A percentile compares a stretch with the other conserved stretches of the same genome.
Evolutionary conservation across 2,888 invertebrate genomes (phyloP).

Genomic region (Heliothis peltigera): DNA sequence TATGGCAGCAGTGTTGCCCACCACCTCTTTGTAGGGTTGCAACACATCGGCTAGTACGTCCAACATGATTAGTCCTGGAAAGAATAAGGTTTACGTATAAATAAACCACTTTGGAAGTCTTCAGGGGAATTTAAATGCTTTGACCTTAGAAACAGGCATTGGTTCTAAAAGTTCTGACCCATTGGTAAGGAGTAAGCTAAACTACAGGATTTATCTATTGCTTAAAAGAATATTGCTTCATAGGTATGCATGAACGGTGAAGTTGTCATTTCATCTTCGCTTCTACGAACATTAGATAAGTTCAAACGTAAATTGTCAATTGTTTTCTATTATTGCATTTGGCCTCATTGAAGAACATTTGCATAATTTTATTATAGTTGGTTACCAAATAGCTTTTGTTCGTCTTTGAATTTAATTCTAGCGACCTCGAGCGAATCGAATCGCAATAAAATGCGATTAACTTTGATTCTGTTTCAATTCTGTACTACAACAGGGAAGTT

Average conservation of each 20-base stretch:
- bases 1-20: conserved; percentile 92
- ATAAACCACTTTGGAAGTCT: background rate
- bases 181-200: too few species aligned
- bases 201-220: too few species aligned
- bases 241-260: too few species aligned
- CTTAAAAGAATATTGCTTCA: too few species aligned
- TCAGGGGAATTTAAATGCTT: background rate
- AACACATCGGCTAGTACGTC: conserved; percentile 87
- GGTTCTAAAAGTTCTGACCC: too few species aligned
- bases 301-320: background rate
- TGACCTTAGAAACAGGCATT: too few species aligned
- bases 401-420: background rate
- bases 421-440: background rate
- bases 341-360: background rate
- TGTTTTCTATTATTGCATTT: background rate
- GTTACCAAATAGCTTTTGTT: background rate
- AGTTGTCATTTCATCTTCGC: too few species aligned
- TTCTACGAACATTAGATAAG: background rate
- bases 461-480: conserved; percentile 5
- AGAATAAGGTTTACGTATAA: background rate
- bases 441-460: background rate
- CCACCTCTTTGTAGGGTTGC: conserved; percentile 92
- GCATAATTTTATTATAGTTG: background rate
- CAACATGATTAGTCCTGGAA: conserved; percentile 73
- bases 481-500: conserved; percentile 1